These are phyloP conservation scores for Onychostoma macrolepis DNA, from an alignment of 2,113 vertebrate species.

Conservation along the genomic window DNA sequence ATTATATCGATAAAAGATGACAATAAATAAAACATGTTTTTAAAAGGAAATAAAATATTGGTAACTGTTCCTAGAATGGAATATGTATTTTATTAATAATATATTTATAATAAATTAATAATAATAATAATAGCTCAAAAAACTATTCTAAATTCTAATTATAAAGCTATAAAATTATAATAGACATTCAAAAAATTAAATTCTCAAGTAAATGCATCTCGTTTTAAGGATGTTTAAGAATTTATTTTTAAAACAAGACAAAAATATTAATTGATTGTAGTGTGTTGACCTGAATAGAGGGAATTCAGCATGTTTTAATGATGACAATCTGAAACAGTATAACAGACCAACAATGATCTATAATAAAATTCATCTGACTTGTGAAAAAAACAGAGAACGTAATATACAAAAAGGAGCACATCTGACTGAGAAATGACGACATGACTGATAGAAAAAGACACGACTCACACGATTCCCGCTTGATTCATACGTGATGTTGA, in stretches of 20 bases:
- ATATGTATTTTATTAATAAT: not conserved
- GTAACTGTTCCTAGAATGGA: not conserved
- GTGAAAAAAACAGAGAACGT: not conserved
- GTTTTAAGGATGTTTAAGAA: not conserved
- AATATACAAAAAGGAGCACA: not conserved
- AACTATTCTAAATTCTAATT: not conserved
- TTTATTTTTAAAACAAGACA: not conserved
- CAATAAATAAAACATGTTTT: no score
- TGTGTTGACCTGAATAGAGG: not conserved
- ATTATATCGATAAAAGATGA: not conserved
- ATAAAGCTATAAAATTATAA: not conserved
- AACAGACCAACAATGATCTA: not conserved
- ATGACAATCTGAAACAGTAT: not conserved
- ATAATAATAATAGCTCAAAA: not conserved
- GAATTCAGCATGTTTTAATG: not conserved
- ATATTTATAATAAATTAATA: not conserved
- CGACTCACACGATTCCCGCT: not conserved
- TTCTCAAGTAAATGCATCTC: not conserved
- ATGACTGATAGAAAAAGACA: not conserved
- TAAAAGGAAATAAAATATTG: no score
- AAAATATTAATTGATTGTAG: not conserved
- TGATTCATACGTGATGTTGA: not conserved
- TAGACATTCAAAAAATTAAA: not conserved
- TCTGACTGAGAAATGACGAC: not conserved
- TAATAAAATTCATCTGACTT: not conserved